A percentile compares a stretch with the other conserved stretches of the same genome.
Evolutionary conservation across 37 sponge, comb jelly and placozoan species (phyloP).

Genomic region (Lycopodina hypogea): DNA sequence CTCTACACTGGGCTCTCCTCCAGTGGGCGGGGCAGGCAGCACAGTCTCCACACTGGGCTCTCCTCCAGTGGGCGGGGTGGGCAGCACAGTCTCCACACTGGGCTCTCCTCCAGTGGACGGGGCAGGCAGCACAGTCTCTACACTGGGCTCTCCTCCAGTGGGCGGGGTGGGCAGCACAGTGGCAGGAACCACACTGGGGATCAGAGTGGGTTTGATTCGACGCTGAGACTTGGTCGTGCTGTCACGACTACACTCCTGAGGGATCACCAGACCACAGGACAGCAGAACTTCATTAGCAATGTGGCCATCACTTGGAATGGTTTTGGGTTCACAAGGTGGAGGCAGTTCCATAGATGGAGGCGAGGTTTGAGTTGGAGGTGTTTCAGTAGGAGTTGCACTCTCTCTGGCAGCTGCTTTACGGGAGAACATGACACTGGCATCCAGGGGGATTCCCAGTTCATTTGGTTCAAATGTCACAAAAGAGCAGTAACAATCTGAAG

Average conservation of each 20-base stretch:
- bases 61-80: neutral
- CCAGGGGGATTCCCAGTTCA: conserved; percentile 73
- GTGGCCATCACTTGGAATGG: neutral
- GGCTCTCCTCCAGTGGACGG: neutral
- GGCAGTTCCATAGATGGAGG: neutral
- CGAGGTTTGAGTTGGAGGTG: neutral
- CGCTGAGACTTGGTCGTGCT: conserved; percentile 1
- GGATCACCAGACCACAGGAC: neutral
- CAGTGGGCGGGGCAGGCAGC: neutral
- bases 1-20: neutral
- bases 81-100: no score
- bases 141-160: neutral
- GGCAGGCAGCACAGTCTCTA: no score
- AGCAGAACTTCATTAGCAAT: neutral
- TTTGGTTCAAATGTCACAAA: conserved; percentile 72
- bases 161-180: neutral
- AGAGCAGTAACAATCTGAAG: conserved; percentile 94
- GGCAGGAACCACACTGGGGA: neutral
- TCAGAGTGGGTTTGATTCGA: conserved; percentile 28
- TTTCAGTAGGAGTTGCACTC: neutral
- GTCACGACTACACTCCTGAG: neutral
- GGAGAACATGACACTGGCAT: conserved; percentile 21
- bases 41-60: no score
- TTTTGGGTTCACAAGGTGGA: no score
- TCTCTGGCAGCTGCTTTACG: neutral